phyloP scores from a whole-genome alignment of 2,797 vertebrate species.

The Apodemus agrarius region DNA sequence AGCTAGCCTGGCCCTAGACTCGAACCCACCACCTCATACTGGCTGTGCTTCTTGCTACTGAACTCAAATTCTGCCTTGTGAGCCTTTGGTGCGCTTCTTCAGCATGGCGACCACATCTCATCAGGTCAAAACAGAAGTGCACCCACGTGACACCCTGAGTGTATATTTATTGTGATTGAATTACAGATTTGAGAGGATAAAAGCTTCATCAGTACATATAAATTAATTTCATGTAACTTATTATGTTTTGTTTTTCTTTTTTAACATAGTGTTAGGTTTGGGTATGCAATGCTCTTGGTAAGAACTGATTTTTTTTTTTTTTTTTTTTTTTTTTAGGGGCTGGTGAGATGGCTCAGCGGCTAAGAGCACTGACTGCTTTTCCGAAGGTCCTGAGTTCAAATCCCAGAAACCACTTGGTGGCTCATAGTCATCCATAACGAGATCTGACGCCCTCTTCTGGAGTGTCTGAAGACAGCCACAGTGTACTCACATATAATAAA shows the following conservation, averaged over 20 bases:
- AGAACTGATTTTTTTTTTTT: conserved; percentile 39
- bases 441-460: no score
- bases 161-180: conserved; percentile 12
- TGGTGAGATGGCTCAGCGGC: no score
- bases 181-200: neutral
- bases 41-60: neutral
- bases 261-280: conserved; percentile 16
- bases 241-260: neutral
- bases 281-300: neutral
- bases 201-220: neutral
- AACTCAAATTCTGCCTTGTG: neutral
- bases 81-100: neutral
- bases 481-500: no score
- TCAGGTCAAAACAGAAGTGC: neutral
- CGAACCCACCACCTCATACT: neutral
- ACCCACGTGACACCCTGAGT: conserved; percentile 29
- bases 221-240: conserved; percentile 8
- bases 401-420: no score
- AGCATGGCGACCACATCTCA: neutral
- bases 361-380: no score
- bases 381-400: no score
- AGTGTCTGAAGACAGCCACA: no score
- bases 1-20: neutral
- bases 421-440: no score
- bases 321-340: neutral